Conservation (phyloP, 2,797 vertebrate genomes). For the Philypnodon macrostomus region DNA sequence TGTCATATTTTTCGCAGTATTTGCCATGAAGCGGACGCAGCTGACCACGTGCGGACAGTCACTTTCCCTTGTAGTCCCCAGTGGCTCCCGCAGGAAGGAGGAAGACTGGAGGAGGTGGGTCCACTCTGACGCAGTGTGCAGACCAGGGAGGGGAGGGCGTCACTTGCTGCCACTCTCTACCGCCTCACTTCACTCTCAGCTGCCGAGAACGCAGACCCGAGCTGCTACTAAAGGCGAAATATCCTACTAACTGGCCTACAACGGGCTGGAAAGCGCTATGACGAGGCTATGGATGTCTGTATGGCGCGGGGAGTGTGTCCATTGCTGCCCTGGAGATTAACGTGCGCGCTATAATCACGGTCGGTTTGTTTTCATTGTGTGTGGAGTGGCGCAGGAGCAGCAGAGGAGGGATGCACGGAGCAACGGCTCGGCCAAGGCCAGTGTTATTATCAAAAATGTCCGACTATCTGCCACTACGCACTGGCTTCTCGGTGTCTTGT, state of each 20-base stretch:
- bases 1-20: background rate
- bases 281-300: slow-evolving; percentile 19
- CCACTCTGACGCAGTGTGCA: slow-evolving; percentile 65
- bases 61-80: slow-evolving; percentile 9
- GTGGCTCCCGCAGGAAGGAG: slow-evolving; percentile 6
- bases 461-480: slow-evolving; percentile 17
- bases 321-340: slow-evolving; percentile 8
- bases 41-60: slow-evolving; percentile 5
- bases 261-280: slow-evolving; percentile 6
- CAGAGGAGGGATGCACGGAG: slow-evolving; percentile 67
- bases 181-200: slow-evolving; percentile 42
- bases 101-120: slow-evolving; percentile 47
- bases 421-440: slow-evolving; percentile 50
- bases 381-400: slow-evolving; percentile 60
- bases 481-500: slow-evolving; percentile 12
- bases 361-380: slow-evolving; percentile 48
- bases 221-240: slow-evolving; percentile 24
- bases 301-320: slow-evolving; percentile 14
- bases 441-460: slow-evolving; percentile 31
- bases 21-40: background rate
- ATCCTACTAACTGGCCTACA: slow-evolving; percentile 1
- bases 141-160: slow-evolving; percentile 22
- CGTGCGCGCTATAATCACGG: slow-evolving; percentile 26
- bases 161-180: slow-evolving; percentile 18
- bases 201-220: slow-evolving; percentile 25